Percentiles rank a stretch among this genome's conserved stretches.
Evolutionary conservation across 2,113 vertebrate genomes (phyloP).

Genomic region (Solea senegalensis): DNA sequence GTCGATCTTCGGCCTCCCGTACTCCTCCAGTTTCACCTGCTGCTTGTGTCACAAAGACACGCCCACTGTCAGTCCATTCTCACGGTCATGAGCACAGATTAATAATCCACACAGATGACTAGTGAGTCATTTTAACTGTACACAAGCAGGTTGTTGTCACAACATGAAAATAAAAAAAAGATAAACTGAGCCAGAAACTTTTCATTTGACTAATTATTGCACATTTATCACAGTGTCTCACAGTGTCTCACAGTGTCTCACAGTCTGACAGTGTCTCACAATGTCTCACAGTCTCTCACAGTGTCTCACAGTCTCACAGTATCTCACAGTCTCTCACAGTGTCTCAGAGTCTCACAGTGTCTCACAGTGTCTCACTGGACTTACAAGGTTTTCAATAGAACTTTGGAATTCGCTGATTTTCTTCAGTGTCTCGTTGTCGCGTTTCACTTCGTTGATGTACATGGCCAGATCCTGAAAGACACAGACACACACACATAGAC

Average conservation of each 20-base stretch:
- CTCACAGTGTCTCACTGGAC: constrained; percentile 30
- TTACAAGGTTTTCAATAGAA: constrained; percentile 96
- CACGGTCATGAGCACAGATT: background rate
- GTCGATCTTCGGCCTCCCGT: constrained; percentile 95
- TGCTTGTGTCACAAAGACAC: constrained; percentile 71
- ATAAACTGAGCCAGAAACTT: too few relatives aligned
- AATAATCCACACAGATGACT: background rate
- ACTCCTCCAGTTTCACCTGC: constrained; percentile 96
- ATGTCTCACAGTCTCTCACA: too few relatives aligned
- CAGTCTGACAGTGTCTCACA: too few relatives aligned
- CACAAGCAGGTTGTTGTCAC: too few relatives aligned
- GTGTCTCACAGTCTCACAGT: too few relatives aligned
- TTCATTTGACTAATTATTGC: too few relatives aligned
- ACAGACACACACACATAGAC: constrained; percentile 15
- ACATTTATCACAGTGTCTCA: too few relatives aligned
- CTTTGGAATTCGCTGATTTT: constrained; percentile 98
- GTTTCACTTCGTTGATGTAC: constrained; percentile 98
- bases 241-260: too few relatives aligned
- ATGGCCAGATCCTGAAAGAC: constrained; percentile 91
- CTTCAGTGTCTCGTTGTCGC: constrained; percentile 98
- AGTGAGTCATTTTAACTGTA: too few relatives aligned
- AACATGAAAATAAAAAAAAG: too few relatives aligned
- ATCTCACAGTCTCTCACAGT: too few relatives aligned
- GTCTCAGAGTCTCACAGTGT: too few relatives aligned
- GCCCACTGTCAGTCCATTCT: constrained; percentile 19